Evolutionary conservation across 2,113 vertebrate genomes (phyloP).

Genomic region (Psittacula cyanocephala): DNA sequence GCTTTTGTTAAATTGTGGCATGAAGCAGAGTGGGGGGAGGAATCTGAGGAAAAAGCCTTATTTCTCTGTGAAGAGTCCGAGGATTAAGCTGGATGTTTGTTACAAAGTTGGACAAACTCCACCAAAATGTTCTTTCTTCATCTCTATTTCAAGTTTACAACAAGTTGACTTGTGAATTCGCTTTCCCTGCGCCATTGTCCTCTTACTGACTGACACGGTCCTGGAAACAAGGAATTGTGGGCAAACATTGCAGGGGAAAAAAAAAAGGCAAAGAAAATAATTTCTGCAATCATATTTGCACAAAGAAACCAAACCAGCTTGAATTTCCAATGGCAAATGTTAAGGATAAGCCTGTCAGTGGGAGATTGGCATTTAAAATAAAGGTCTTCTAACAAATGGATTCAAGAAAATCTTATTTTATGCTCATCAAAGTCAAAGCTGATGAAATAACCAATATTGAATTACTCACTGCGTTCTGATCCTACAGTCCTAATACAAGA

Average conservation of each 20-base stretch:
- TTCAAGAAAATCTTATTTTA: neutral
- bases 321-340: neutral
- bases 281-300: neutral
- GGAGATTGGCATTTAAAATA: neutral
- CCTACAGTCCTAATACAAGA: neutral
- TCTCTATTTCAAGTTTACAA: neutral
- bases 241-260: rapidly evolving
- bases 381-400: neutral
- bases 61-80: neutral
- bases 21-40: neutral
- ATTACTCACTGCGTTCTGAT: neutral
- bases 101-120: neutral
- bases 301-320: neutral
- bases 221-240: neutral
- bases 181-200: neutral
- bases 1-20: neutral
- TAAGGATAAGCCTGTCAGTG: neutral
- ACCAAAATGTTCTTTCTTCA: neutral
- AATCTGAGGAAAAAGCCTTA: neutral
- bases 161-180: neutral
- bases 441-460: neutral
- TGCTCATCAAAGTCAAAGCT: neutral
- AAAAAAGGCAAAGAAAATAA: neutral
- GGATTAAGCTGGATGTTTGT: neutral
- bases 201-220: neutral